A percentile compares a stretch with the other conserved stretches of the same genome.
Conservation (phyloP, 2,888 invertebrate genomes). For the Idaea dimidiata region DNA sequence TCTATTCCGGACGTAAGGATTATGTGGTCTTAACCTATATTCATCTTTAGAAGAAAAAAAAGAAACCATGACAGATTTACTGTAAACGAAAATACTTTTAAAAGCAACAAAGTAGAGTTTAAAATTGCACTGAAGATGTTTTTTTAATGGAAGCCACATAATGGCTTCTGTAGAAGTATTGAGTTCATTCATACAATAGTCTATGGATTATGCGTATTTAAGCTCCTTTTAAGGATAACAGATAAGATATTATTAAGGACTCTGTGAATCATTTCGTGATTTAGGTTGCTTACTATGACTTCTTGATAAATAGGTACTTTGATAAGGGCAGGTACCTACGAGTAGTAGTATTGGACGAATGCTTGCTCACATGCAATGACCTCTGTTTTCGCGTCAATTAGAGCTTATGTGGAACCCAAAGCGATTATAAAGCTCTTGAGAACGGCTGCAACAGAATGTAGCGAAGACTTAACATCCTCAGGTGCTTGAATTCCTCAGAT, state of each 20-base stretch:
- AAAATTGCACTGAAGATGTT: neutral
- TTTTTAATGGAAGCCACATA: neutral
- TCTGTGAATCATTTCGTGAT: constrained; percentile 4
- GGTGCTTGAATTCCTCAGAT: too few relatives aligned
- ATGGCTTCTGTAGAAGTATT: constrained; percentile 26
- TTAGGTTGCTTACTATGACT: neutral
- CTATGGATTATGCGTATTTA: constrained; percentile 58
- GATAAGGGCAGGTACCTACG: neutral
- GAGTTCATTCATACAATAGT: constrained; percentile 50
- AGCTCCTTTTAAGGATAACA: constrained; percentile 57
- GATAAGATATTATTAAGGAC: constrained; percentile 49
- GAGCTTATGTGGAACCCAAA: too few relatives aligned
- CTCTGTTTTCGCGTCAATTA: too few relatives aligned
- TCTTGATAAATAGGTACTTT: constrained; percentile 17
- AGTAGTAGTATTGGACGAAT: neutral
- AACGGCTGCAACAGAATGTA: too few relatives aligned
- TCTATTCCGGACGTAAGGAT: neutral
- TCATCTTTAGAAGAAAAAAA: neutral
- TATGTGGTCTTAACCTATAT: constrained; percentile 1
- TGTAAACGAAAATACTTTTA: neutral
- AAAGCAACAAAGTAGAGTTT: neutral
- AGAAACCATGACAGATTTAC: neutral
- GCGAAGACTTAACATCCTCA: too few relatives aligned
- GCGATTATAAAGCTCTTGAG: too few relatives aligned
- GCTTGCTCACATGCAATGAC: too few relatives aligned